phyloP scores from a whole-genome alignment of 2,797 vertebrate species.

The Siniperca undulata region DNA sequence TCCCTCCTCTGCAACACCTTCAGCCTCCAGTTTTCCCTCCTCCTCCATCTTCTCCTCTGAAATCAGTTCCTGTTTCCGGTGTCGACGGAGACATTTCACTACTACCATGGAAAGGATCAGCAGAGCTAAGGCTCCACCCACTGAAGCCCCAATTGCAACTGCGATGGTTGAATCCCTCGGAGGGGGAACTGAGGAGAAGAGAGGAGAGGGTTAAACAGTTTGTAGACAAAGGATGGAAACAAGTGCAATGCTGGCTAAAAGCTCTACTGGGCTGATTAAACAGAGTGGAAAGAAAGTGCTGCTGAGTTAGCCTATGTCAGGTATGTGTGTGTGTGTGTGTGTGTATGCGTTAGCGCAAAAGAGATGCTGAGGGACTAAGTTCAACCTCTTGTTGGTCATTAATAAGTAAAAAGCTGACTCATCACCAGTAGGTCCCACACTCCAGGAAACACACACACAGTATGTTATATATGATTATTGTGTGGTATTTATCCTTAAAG shows the following conservation, averaged over 20 bases:
- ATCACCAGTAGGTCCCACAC: constrained; percentile 50
- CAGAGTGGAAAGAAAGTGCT: constrained; percentile 71
- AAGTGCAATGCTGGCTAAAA: constrained; percentile 69
- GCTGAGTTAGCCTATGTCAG: constrained; percentile 60
- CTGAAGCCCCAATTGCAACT: constrained; percentile 94
- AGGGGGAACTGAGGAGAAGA: constrained; percentile 86
- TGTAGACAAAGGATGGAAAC: constrained; percentile 52
- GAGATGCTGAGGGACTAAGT: constrained; percentile 55
- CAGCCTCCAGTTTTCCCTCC: constrained; percentile 94
- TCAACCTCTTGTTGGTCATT: constrained; percentile 65
- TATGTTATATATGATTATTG: constrained; percentile 10
- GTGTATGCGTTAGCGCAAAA: constrained; percentile 12
- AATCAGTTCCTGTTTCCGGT: constrained; percentile 94
- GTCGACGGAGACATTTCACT: constrained; percentile 95
- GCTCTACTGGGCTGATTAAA: constrained; percentile 70
- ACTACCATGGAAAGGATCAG: constrained; percentile 96
- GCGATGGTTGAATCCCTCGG: constrained; percentile 96
- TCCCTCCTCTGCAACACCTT: constrained; percentile 92
- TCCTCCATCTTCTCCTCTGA: constrained; percentile 98
- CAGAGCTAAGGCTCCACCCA: constrained; percentile 94
- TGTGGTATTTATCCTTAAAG: neutral
- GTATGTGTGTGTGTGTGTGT: constrained; percentile 7
- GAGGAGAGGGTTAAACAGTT: constrained; percentile 61
- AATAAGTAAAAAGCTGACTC: constrained; percentile 81
- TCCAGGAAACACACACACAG: constrained; percentile 29